phyloP scores from a whole-genome alignment of 2,797 vertebrate genomes.

The Paratrypauchen microcephalus region DNA sequence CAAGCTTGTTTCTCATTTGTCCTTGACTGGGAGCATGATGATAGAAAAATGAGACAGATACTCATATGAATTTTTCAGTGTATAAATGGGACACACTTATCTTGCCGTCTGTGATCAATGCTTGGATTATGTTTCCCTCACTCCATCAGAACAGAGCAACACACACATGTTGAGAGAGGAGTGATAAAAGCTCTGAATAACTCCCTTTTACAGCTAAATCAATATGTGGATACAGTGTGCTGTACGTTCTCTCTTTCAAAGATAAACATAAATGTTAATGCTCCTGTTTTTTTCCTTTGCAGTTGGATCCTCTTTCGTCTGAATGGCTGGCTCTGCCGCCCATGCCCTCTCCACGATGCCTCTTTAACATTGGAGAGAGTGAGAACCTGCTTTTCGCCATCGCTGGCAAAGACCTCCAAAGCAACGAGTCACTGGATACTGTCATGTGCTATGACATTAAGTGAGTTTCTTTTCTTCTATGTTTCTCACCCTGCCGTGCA shows the following conservation, averaged over 20 bases:
- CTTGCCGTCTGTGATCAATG: background rate
- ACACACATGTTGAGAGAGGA: conserved; percentile 7
- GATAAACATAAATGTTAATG: conserved; percentile 14
- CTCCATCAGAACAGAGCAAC: background rate
- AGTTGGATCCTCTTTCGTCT: conserved; percentile 87
- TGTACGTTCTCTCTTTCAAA: conserved; percentile 15
- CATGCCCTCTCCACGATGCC: conserved; percentile 93
- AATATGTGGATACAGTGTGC: conserved; percentile 15
- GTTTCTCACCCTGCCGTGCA: conserved; percentile 8
- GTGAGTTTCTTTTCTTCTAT: conserved; percentile 67
- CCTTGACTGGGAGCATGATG: background rate
- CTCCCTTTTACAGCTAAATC: conserved; percentile 34
- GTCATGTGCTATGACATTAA: conserved; percentile 90
- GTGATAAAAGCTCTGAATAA: conserved; percentile 20
- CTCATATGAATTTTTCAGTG: conserved; percentile 17
- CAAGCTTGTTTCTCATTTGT: background rate
- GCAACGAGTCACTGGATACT: conserved; percentile 90
- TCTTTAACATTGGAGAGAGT: conserved; percentile 91
- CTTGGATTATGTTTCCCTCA: conserved; percentile 16
- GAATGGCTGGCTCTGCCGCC: conserved; percentile 94
- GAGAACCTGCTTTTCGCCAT: conserved; percentile 89
- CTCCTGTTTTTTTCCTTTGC: conserved; percentile 31
- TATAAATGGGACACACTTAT: conserved; percentile 9
- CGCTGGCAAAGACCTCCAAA: conserved; percentile 96
- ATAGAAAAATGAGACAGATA: conserved; percentile 9